Evolutionary conservation across 2,888 invertebrate species (phyloP).

Genomic region (Brachynemurus nebulosus): DNA sequence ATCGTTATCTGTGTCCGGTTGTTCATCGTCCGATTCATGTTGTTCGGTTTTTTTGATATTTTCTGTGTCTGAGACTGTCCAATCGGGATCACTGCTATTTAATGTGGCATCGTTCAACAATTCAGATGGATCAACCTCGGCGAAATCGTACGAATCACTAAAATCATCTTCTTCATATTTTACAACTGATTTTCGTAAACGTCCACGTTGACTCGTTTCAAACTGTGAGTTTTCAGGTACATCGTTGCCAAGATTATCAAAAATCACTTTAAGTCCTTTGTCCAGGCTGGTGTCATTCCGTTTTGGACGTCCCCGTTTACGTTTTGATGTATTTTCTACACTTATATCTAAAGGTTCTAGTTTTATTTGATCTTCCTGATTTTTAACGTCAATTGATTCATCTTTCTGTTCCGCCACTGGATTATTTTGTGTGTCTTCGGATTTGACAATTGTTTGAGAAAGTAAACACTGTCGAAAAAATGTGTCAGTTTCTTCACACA

Average conservation of each 20-base stretch:
- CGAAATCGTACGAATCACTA: background rate
- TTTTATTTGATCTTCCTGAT: background rate
- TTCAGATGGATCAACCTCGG: background rate
- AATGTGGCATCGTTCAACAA: background rate
- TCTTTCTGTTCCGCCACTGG: background rate
- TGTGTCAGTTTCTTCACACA: conserved; percentile 24
- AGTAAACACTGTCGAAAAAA: background rate
- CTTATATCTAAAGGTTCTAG: background rate
- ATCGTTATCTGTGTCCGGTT: too few relatives aligned
- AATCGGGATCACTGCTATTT: background rate
- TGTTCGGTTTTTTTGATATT: background rate
- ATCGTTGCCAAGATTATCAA: background rate
- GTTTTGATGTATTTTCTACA: background rate
- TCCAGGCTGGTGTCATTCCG: background rate
- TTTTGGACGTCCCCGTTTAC: background rate
- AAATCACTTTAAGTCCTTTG: background rate
- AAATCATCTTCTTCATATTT: background rate
- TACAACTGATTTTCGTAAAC: background rate
- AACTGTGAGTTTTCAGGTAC: background rate
- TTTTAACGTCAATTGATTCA: background rate
- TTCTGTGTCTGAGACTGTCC: background rate
- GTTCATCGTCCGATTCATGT: background rate
- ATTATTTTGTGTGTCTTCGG: background rate
- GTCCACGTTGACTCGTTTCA: background rate
- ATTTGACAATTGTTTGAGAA: background rate